Base-by-base conservation (phyloP, 2,113 vertebrate species). In the Nansenia antarctica region DNA sequence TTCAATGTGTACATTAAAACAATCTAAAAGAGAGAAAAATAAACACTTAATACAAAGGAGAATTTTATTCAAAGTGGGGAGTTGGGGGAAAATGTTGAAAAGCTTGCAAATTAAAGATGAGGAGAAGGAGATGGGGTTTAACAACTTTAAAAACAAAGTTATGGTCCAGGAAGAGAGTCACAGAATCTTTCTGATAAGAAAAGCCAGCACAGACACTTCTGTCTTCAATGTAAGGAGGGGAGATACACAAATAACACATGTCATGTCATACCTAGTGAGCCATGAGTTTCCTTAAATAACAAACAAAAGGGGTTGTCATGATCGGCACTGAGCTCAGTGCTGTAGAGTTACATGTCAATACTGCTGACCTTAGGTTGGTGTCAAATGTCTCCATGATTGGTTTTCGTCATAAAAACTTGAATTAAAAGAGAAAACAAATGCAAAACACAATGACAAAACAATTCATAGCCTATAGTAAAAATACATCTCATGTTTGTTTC, bases 1-100 rank as follows among this genome's bases (percentile, higher is more conserved):
- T 29, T 82, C 70, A 81, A 69, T 78, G 26, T 34, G 74, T 76
- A 87, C 82, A 76, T 89, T 92, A 91, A 91, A 92, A 92, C 77
- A 78, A 88, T 86, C 78, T 90, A 87, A 90, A 89, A 89, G 37
- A 65, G 74, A 76, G 62, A 79, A 70, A 57, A 73, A 67, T 20
- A 59, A 30, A 65, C 34, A 5, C 20, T n/a, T 29, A 66, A 74
- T 62, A 79, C 18, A 71, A 61, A 74, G 31, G 64, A 75, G 59
- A 31, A 63, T 75, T 35, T 66, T 42, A 39, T 37, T 67, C 35
- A 76, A 70, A 76, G 76, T 34, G 27, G n/a, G 58, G 69, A 60
- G 30, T 53, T 35, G 63, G 72, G 73, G 70, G 77, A 26, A 75
- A 54, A 35, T 22, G 82, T 87, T 83, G 82, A 87, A 88, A 87